Conservation (phyloP, 2,113 vertebrate genomes). For the Erythrolamprus reginae region DNA sequence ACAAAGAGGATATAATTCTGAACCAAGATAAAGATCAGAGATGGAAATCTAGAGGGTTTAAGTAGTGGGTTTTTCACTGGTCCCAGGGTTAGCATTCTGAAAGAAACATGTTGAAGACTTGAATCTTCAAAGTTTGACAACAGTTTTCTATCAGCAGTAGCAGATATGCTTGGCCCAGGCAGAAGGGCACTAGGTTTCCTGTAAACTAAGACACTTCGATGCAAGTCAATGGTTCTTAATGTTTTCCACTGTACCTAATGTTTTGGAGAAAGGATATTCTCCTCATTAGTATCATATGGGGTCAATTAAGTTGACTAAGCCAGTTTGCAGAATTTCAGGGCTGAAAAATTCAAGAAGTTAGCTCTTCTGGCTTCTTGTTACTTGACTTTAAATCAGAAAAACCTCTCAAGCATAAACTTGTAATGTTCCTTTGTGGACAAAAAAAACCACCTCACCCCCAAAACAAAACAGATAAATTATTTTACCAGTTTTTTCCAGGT, state of each 20-base stretch:
- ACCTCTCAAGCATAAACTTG: neutral
- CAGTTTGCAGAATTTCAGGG: slow-evolving; percentile 2
- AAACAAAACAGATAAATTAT: neutral
- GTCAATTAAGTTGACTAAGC: slow-evolving; percentile 11
- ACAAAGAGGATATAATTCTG: neutral
- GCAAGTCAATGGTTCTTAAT: neutral
- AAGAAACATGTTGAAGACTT: neutral
- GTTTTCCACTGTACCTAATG: neutral
- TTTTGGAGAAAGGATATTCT: slow-evolving; percentile 17
- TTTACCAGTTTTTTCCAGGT: neutral
- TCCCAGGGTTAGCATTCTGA: neutral
- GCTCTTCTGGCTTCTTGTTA: neutral
- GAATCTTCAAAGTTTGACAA: neutral
- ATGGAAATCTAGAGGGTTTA: neutral
- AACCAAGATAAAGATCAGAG: neutral
- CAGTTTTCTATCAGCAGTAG: neutral
- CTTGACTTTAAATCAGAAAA: neutral
- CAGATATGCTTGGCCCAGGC: neutral
- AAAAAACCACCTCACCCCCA: neutral
- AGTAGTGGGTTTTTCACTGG: neutral
- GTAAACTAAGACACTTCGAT: neutral
- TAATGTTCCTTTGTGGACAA: neutral
- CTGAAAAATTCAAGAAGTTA: slow-evolving; percentile 11
- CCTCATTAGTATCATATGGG: slow-evolving; percentile 21
- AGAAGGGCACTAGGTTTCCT: slow-evolving; percentile 3